A percentile compares a stretch with the other conserved stretches of the same genome.
Evolutionary conservation across 1,140 invertebrate species (phyloP).

Genomic region (Venturia canescens): DNA sequence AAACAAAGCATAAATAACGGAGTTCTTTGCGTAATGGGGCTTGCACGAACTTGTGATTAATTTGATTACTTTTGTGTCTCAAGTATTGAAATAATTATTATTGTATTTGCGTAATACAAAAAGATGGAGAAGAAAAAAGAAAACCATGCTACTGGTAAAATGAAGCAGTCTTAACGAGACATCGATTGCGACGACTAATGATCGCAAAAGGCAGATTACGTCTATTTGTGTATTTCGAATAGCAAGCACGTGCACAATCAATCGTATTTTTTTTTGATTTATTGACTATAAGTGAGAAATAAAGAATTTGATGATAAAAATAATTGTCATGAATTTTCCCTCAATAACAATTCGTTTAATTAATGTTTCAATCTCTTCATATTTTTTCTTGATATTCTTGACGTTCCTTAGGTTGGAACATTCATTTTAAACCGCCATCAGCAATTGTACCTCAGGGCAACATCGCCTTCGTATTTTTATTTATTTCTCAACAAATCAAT

Average conservation of each 20-base stretch:
- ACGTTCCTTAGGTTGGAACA: no score
- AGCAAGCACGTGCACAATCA: constrained; percentile 58
- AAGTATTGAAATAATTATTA: not conserved
- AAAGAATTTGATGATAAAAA: constrained; percentile 41
- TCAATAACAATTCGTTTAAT: constrained; percentile 43
- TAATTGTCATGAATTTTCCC: constrained; percentile 7
- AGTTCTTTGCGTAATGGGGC: no score
- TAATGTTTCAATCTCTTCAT: no score
- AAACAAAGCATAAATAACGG: no score
- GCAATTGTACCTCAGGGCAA: no score
- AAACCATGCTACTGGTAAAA: not conserved
- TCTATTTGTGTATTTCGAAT: constrained; percentile 50
- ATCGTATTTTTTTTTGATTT: constrained; percentile 53
- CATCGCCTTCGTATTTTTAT: no score
- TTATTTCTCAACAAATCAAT: no score
- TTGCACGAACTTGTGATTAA: not conserved
- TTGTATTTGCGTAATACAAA: not conserved
- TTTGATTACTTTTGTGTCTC: not conserved
- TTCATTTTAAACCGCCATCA: no score
- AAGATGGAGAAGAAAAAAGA: not conserved
- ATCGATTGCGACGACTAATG: constrained; percentile 1
- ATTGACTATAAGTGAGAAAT: constrained; percentile 41
- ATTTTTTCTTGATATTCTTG: no score
- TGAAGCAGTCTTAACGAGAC: not conserved
- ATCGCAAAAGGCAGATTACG: constrained; percentile 36